Percentiles rank a stretch among this genome's conserved stretches.
Evolutionary conservation across 2,888 invertebrate species (phyloP).

Genomic region (Sinodicranocentrus sp.): DNA sequence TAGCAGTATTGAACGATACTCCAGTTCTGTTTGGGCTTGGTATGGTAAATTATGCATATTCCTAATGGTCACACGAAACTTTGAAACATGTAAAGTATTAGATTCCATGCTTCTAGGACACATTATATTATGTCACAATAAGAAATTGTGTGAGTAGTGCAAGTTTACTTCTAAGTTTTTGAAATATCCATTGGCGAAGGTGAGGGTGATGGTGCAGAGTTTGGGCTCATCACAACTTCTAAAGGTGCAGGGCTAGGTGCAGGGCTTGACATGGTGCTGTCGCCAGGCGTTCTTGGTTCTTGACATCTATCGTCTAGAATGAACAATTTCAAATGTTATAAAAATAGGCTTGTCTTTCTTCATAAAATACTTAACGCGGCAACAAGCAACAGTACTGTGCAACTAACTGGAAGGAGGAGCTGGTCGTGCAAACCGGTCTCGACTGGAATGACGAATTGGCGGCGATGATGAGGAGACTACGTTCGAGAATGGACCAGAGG

Average conservation of each 20-base stretch:
- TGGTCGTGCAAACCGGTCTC: slow-evolving; percentile 76
- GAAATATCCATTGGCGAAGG: slow-evolving; percentile 76
- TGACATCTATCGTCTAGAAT: slow-evolving; percentile 70
- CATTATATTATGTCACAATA: not conserved
- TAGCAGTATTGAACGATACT: not conserved
- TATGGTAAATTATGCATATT: not conserved
- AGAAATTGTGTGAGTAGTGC: too few species aligned
- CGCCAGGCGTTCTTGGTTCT: slow-evolving; percentile 76
- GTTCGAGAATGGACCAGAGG: slow-evolving; percentile 72
- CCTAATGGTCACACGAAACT: not conserved
- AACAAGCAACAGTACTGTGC: too few species aligned
- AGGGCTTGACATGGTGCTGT: slow-evolving; percentile 76
- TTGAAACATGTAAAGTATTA: not conserved
- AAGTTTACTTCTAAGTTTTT: slow-evolving; percentile 44
- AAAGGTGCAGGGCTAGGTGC: slow-evolving; percentile 75
- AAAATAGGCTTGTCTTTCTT: too few species aligned
- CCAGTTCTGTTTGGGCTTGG: not conserved
- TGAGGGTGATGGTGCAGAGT: slow-evolving; percentile 72
- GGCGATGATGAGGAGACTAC: slow-evolving; percentile 75
- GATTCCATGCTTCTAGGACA: not conserved
- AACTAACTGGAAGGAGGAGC: slow-evolving; percentile 74
- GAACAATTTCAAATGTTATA: not conserved
- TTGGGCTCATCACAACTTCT: slow-evolving; percentile 74
- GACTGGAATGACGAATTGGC: slow-evolving; percentile 75
- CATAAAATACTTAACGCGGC: too few species aligned